A percentile compares a stretch with the other conserved stretches of the same genome.
phyloP scores from a whole-genome alignment of 2,113 vertebrate genomes.

The Petaurus breviceps region DNA sequence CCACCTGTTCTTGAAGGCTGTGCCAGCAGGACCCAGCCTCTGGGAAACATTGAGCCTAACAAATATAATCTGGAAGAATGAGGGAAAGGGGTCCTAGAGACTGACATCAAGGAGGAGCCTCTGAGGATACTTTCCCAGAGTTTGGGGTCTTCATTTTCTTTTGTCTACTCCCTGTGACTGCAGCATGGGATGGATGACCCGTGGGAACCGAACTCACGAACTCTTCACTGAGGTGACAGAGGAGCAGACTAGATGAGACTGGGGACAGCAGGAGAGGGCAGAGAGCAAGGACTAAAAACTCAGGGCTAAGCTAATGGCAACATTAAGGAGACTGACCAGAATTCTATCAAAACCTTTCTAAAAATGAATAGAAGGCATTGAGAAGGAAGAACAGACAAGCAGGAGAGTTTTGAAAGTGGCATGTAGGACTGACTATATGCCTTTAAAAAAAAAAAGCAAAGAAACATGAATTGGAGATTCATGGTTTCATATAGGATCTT shows the following conservation, averaged over 20 bases:
- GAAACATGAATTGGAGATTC: neutral
- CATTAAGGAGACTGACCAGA: neutral
- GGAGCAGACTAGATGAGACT: neutral
- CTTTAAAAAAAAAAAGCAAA: neutral
- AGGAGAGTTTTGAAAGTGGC: neutral
- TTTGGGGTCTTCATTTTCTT: neutral
- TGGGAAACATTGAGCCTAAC: neutral
- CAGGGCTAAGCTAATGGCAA: neutral
- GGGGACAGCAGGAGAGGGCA: neutral
- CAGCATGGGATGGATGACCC: neutral
- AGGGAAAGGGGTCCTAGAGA: neutral
- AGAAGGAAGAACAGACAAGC: neutral
- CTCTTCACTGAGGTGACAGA: neutral
- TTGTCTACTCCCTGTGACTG: neutral
- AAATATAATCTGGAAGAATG: neutral
- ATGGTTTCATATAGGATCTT: neutral
- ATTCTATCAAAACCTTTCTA: neutral
- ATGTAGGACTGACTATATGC: neutral
- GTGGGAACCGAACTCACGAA: neutral
- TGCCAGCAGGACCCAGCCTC: neutral
- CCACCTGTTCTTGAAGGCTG: neutral
- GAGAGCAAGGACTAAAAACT: neutral
- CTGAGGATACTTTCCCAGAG: neutral
- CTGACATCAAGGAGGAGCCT: neutral
- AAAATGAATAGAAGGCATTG: neutral